Conservation (phyloP, 1,140 invertebrate genomes). For the Penaeus japonicus region DNA sequence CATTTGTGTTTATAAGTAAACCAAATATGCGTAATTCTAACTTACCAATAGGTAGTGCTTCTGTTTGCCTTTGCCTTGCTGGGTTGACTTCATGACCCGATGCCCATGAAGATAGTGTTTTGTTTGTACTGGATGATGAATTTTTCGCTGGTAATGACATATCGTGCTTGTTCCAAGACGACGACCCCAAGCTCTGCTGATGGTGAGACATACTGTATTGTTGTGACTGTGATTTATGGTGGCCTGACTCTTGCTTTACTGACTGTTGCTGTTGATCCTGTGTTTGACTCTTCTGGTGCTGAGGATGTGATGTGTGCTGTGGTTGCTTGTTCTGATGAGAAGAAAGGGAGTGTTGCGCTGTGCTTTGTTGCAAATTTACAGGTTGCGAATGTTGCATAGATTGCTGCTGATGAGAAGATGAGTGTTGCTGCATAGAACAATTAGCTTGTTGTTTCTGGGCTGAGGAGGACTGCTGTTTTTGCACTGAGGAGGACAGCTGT, state of each 20-base stretch:
- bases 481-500: too few relatives aligned
- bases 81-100: conserved; percentile 23
- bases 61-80: conserved; percentile 21
- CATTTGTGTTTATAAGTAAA: too few relatives aligned
- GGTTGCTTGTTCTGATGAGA: not conserved
- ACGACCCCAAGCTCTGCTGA: not conserved
- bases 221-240: not conserved
- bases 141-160: conserved; percentile 1
- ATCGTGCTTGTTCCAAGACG: conserved; percentile 22
- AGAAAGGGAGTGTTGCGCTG: not conserved
- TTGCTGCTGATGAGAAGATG: conserved; percentile 17
- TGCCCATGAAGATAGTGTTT: conserved; percentile 29
- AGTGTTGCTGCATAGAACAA: not conserved
- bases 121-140: conserved; percentile 41
- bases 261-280: too few relatives aligned
- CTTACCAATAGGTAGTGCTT: conserved; percentile 34
- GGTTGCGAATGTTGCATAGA: conserved; percentile 41
- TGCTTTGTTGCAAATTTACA: conserved; percentile 26
- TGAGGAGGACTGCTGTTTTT: too few relatives aligned
- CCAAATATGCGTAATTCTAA: not conserved
- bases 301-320: not conserved
- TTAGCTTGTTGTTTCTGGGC: too few relatives aligned
- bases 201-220: not conserved
- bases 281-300: too few relatives aligned
- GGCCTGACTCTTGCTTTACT: too few relatives aligned